These are phyloP conservation scores for Tigriopus japonicus DNA, from an alignment of 1,140 invertebrate species.

Conservation along the genomic window DNA sequence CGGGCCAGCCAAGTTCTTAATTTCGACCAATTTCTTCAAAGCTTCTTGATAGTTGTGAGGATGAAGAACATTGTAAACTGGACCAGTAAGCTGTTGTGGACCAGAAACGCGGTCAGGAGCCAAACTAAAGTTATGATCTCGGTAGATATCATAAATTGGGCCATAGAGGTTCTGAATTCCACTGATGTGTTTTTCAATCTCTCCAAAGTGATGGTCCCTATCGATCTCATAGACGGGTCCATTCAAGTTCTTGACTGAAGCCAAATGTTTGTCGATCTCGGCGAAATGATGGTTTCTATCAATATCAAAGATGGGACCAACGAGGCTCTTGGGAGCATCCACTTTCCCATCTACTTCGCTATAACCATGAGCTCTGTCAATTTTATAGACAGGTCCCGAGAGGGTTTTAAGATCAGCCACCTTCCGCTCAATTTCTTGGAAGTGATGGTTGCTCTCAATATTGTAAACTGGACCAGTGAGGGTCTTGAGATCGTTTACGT, in stretches of 20 bases:
- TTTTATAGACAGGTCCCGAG: constrained; percentile 3
- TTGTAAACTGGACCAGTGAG: constrained; percentile 8
- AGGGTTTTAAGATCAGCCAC: constrained; percentile 7
- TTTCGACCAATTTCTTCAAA: constrained; percentile 2
- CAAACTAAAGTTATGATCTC: constrained; percentile 3
- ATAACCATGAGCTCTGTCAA: constrained; percentile 7
- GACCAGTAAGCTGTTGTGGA: not conserved
- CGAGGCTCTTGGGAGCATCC: not conserved
- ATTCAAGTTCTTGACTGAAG: constrained; percentile 3
- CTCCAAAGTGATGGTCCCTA: not conserved
- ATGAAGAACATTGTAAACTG: constrained; percentile 11
- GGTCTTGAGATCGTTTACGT: constrained; percentile 1
- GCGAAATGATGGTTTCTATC: constrained; percentile 7
- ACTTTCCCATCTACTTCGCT: not conserved
- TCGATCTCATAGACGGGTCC: constrained; percentile 12
- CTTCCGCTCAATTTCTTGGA: constrained; percentile 3
- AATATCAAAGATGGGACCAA: constrained; percentile 9
- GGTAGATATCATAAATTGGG: constrained; percentile 8
- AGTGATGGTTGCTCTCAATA: constrained; percentile 9
- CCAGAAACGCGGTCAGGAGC: not conserved
- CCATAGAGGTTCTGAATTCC: not conserved
- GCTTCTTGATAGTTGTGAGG: constrained; percentile 7
- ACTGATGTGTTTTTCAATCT: constrained; percentile 7
- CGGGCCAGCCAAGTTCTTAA: constrained; percentile 4
- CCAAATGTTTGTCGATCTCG: constrained; percentile 10